Evolutionary conservation across 2,797 vertebrate genomes (phyloP).

Genomic region (Loris lydekkerianus): DNA sequence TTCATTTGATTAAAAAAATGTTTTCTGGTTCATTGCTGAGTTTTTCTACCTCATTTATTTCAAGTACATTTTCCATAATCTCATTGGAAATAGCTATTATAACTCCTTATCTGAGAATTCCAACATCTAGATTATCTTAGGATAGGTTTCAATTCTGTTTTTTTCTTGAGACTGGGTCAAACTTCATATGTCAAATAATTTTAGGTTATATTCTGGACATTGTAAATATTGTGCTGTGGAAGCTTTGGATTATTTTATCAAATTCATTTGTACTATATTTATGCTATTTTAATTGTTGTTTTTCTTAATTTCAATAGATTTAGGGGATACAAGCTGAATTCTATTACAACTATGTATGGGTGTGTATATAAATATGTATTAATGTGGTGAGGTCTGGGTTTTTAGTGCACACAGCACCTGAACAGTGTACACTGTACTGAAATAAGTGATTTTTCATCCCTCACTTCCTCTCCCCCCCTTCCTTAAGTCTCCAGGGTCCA

Average conservation of each 20-base stretch:
- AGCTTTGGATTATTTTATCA: background rate
- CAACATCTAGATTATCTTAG: background rate
- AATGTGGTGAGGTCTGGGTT: too few species aligned
- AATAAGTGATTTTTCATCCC: too few species aligned
- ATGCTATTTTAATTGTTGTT: background rate
- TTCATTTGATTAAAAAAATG: background rate
- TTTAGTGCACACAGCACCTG: too few species aligned
- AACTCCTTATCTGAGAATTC: background rate
- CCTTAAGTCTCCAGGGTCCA: too few species aligned
- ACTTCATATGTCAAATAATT: background rate
- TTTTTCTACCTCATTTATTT: conserved; percentile 11
- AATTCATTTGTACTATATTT: conserved; percentile 5
- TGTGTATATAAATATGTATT: too few species aligned
- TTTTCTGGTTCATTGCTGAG: background rate
- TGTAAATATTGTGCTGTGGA: background rate
- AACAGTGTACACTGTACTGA: too few species aligned
- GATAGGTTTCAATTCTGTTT: background rate
- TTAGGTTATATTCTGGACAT: background rate
- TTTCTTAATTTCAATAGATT: too few species aligned
- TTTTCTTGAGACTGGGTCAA: background rate
- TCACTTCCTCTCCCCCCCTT: too few species aligned
- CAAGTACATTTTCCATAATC: background rate
- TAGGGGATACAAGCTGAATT: too few species aligned
- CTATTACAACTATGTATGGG: too few species aligned
- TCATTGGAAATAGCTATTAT: background rate